Conservation (phyloP, 1,140 invertebrate genomes). For the Nasonia giraulti region DNA sequence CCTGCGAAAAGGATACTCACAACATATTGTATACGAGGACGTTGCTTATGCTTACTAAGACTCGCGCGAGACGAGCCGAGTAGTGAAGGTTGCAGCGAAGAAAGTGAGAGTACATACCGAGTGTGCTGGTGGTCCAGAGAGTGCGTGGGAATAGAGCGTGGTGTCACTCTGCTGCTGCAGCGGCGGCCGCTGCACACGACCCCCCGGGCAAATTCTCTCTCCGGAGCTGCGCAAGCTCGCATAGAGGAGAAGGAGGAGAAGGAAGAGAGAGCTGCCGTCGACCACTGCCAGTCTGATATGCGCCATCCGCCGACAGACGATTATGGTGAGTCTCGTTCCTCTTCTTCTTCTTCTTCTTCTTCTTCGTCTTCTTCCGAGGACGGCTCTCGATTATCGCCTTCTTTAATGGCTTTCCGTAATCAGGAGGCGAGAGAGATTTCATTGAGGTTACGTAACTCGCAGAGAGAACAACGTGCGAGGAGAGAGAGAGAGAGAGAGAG, state of each 20-base stretch:
- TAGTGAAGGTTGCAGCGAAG: too few relatives aligned
- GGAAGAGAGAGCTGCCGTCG: constrained; percentile 35
- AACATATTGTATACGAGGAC: too few relatives aligned
- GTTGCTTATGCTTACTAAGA: too few relatives aligned
- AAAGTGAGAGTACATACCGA: too few relatives aligned
- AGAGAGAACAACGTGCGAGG: not conserved
- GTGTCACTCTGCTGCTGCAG: constrained; percentile 22
- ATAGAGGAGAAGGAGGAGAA: constrained; percentile 40
- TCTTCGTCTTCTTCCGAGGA: not conserved
- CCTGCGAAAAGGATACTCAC: not conserved
- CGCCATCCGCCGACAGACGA: constrained; percentile 60
- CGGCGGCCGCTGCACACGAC: constrained; percentile 39
- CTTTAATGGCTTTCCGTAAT: too few relatives aligned
- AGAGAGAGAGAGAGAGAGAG: too few relatives aligned
- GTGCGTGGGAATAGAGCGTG: constrained; percentile 49
- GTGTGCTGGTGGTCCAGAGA: constrained; percentile 20
- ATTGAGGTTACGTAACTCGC: too few relatives aligned
- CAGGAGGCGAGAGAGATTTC: too few relatives aligned
- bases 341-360: not conserved
- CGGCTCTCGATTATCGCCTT: too few relatives aligned
- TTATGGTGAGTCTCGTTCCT: constrained; percentile 61
- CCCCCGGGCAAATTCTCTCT: constrained; percentile 49
- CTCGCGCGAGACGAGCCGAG: too few relatives aligned
- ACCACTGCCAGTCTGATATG: constrained; percentile 64
- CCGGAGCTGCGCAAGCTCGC: constrained; percentile 18